Base-by-base conservation (phyloP, 2,888 invertebrate genomes). In the Erebia epiphron region DNA sequence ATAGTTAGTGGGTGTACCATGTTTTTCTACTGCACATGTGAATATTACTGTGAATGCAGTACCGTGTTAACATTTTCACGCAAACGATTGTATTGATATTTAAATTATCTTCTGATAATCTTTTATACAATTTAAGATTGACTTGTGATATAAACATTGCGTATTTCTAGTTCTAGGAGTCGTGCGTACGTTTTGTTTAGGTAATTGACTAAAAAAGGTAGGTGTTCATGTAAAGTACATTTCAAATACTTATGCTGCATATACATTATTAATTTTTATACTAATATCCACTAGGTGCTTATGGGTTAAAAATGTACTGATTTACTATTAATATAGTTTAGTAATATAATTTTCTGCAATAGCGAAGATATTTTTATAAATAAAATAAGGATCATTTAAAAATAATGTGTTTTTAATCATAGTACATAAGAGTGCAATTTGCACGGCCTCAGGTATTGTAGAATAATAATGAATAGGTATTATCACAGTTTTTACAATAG, bases 1-100 rank as follows among this genome's bases (percentile, higher is more conserved):
- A 70, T 65, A 65, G 62, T 60, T 64, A 65, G 66, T 70, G 41
- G 64, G 52, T 16, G 50, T 50, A 26, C 49, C 21, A 26, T 63
- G 63, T 50, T 49, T 50, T 5, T 49, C 13, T 18, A 16, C 13
- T 11, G 43, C 18, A 60, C 35, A 16, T 5, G 18, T 43, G 43
- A 61, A 41, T 41, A n/a, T 43, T 61, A 18, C 61, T 61, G 43
- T 16, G 43, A 43, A 11, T 18, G 11, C 61, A 43, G 5, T 41
- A 35, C 14, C 35, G 1, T 35, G 26, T 8, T 35, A 11, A n/a
- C 57, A 58, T 14, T 10, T 54, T 54, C 9, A 16, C 54, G 16
- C 16, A 11, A 54, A 10, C n/a, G 10, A 52, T 8, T 52, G 16
- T 52, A 7, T n/a, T n/a, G 8, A 2, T 16, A 16, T 46, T 46